These are phyloP conservation scores for Melanotaenia maccullochi DNA, from an alignment of 2,797 vertebrate species.

Conservation along the genomic window DNA sequence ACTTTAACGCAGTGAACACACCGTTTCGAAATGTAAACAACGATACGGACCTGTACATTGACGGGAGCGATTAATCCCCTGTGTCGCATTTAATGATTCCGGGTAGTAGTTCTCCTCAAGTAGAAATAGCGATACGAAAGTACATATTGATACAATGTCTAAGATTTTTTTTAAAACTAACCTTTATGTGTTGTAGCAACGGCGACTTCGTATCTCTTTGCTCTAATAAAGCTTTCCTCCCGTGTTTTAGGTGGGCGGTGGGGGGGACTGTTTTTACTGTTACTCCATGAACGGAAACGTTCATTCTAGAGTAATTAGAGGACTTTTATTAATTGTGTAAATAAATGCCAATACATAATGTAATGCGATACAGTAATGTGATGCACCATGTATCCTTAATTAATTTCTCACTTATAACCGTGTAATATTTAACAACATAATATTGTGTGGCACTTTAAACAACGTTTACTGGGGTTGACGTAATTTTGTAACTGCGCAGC, in stretches of 20 bases:
- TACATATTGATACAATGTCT: neutral
- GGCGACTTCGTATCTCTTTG: neutral
- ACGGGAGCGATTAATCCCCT: conserved; percentile 81
- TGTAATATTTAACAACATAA: conserved; percentile 7
- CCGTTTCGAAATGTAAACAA: conserved; percentile 80
- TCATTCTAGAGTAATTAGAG: conserved; percentile 1
- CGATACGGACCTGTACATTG: conserved; percentile 67
- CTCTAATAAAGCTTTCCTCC: conserved; percentile 1
- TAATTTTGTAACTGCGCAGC: conserved; percentile 67
- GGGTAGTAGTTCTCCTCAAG: conserved; percentile 53
- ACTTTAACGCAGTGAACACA: conserved; percentile 23
- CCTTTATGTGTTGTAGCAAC: neutral
- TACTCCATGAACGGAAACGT: conserved; percentile 64
- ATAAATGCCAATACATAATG: neutral
- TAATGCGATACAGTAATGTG: rapidly evolving
- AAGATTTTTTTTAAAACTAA: rapidly evolving
- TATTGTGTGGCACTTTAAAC: conserved; percentile 61
- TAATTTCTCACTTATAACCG: neutral
- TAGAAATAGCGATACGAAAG: neutral
- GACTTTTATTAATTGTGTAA: neutral
- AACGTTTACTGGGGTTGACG: conserved; percentile 40
- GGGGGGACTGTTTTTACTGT: conserved; percentile 63
- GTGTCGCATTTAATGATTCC: conserved; percentile 79
- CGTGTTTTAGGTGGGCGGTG: conserved; percentile 12
- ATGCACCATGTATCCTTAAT: rapidly evolving